phyloP scores from a whole-genome alignment of 2,113 vertebrate genomes.

The Anhinga anhinga region DNA sequence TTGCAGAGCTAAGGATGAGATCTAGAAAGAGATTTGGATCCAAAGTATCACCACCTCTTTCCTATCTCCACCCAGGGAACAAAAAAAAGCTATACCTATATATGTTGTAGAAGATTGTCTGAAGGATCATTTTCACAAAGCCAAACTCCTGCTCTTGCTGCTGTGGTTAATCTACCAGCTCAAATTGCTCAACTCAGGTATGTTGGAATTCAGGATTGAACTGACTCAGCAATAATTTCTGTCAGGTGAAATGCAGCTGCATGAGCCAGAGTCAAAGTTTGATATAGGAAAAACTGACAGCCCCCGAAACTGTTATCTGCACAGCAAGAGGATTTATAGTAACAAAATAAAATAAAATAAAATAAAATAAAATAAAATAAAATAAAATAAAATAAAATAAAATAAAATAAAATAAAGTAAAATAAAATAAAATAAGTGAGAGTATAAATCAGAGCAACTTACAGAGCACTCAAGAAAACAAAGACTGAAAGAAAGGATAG shows the following conservation, averaged over 20 bases:
- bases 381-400: too few relatives aligned
- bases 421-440: background rate
- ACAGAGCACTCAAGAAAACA: background rate
- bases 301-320: background rate
- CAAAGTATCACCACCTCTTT: background rate
- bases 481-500: background rate
- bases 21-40: background rate
- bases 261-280: background rate
- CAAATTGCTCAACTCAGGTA: background rate
- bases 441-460: background rate
- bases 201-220: background rate
- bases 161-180: background rate
- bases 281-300: background rate
- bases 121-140: background rate
- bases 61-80: background rate
- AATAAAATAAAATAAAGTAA: background rate
- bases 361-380: background rate
- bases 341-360: background rate
- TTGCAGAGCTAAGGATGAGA: background rate
- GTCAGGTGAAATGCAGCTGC: background rate
- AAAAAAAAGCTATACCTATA: background rate
- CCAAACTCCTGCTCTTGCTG: background rate
- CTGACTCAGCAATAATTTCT: background rate
- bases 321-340: background rate
- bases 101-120: background rate